Base-by-base conservation (phyloP, 2,797 vertebrate species). In the Phoxinus dragarum region DNA sequence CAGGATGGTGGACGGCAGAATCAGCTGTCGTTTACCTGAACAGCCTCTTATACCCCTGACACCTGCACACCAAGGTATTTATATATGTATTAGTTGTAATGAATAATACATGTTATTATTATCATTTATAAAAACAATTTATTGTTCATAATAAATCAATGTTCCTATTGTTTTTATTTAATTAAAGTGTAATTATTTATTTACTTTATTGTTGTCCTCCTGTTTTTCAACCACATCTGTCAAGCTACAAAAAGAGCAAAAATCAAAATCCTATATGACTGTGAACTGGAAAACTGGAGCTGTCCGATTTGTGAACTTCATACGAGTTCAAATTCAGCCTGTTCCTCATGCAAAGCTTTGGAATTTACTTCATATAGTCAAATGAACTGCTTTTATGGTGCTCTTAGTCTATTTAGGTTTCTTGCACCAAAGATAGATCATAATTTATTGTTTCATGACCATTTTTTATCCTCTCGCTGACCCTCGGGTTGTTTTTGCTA, bases 1-100 rank as follows among this genome's bases (percentile, higher is more conserved):
- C 66, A 82, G 34, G 54, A 94, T 94, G 91, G 89, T 91, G 6
- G 93, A 92, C 38, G 90, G 94, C 0, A 89, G 93, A 88, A 92
- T 96, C 74, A 92, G 91, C 74, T 96, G 96, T 23, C 90, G 92
- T 0, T 96, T 95, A 68, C 94, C 94, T 38, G 76, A 93, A 0
- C 91, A 92, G 1, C 80, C 88, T 0, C 74, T n/a, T 42, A 96
- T 99, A 81, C 97, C 96, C 2, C 86, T 89, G 40, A 98, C 97
- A 5, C 95, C 95, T 0, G 91, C 93, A 1, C 91, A 94, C 88
- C 94, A 98, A 94, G 98, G 98, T 98, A 21, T 54, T 6, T 52
- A 6, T 52, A 17, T 17, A 52, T 49, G 5, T 52, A 19, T 47
- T 47, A 44, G 44, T 44, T 52, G 17, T 52, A 19, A 52, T 52